Base-by-base conservation (phyloP, 2,888 invertebrate species). In the Germaria angustata region DNA sequence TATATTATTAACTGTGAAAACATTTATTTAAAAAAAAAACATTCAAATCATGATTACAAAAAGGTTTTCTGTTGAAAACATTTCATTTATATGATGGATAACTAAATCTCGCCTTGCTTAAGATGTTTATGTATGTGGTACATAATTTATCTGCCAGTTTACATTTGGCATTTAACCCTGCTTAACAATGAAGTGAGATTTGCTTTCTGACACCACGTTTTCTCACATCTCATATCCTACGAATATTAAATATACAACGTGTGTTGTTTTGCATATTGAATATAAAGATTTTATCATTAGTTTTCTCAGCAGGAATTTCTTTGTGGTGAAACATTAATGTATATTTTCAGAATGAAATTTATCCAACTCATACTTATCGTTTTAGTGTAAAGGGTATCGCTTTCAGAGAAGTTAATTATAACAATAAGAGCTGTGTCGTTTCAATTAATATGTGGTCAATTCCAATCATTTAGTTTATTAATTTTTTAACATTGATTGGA, bases 261-360 rank as follows among this genome's bases (percentile, higher is more conserved):
- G 24, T 66, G 72, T 61, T 66, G 83, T 57, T 61, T 24, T 82
- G 79, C 55, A 80, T 84, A 80, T 51, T 66, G 69, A 76, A 68
- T 41, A 65, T n/a, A n/a, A n/a, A n/a, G 57, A 66, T 39, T 46
- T 66, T 20, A 41, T 51, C 39, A 71, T 65, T 59, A 68, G 24
- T 72, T 63, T 71, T 72, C 80, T 55, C 81, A 81, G 49, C 68
- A 72, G 77, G 77, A 77, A 32, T 76, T 46, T 55, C 5, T 49
- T 22, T 55, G 2, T 44, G 20, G 22, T 22, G 13, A 46, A 20
- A 15, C 41, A 15, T 41, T 41, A 22, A 22, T 11, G 11, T 46
- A 24, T 17, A 20, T 46, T 8, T 51, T 63, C 24, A 24, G n/a
- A 66, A 36, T 51, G 39, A 24, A 66, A 15, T 24, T 53, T 53